Base-by-base conservation (phyloP, 2,888 invertebrate species). In the Lepidonotus clava region DNA sequence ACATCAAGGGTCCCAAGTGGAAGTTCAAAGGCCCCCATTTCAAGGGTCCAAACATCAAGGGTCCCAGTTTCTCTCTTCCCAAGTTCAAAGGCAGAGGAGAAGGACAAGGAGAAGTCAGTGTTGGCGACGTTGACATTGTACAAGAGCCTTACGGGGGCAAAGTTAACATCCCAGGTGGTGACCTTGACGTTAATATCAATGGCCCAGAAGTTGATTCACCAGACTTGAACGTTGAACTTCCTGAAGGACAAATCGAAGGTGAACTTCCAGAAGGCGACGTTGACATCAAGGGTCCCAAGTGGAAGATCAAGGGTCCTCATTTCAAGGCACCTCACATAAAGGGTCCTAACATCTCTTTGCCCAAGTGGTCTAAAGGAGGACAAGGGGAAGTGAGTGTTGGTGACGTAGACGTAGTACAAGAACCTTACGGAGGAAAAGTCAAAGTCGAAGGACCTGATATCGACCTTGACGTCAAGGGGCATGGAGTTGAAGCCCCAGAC, bases 201-300 rank as follows among this genome's bases (percentile, higher is more conserved):
- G 51, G 51, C 51, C 51, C 51, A 51, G 51, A 51, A 4, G 36
- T 38, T 71, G 71, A 71, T 6, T 8, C 11, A 11, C 38, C 71
- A 11, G 71, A 38, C n/a, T 6, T 36, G n/a, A 56, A n/a, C 14
- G 71, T 71, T 71, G 71, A 71, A 11, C 32, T 38, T 36, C 36
- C 38, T 14, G 71, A 71, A 36, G 71, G 36, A 71, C 32, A 71
- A 6, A 71, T 71, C 14, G 71, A 71, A 38, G 71, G 71, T 14
- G n/a, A 56, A 56, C n/a, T 56, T 32, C 71, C 71, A 32, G 71
- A 71, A 11, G 38, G 34, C 14, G n/a, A 34, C 4, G 71, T 32
- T 71, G 71, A 71, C n/a, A 34, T 18, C 71, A 71, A 71, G n/a
- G 71, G 71, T 32, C 71, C 11, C 34, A 71, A 71, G 71, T 71